Evolutionary conservation across 1,140 invertebrate genomes (phyloP).

Genomic region (Temnothorax curvispinosus): DNA sequence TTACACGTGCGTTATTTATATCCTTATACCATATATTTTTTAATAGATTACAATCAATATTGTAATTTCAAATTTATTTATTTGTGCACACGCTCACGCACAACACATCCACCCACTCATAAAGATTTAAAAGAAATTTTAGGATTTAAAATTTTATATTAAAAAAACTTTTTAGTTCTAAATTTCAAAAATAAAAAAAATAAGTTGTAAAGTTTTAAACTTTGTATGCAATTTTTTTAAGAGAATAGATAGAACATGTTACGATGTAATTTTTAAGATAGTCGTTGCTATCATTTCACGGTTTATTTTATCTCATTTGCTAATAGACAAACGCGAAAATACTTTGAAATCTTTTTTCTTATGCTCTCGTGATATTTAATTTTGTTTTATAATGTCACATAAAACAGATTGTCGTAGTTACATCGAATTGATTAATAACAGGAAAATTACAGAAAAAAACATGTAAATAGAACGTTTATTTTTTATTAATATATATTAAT

Average conservation of each 20-base stretch:
- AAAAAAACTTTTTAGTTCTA: background rate
- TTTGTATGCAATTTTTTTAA: background rate
- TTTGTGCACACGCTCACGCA: background rate
- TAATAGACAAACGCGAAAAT: background rate
- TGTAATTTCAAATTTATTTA: slow-evolving; percentile 1
- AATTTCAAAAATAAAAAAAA: background rate
- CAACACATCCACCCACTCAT: background rate
- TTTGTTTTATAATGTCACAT: background rate
- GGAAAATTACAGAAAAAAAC: background rate
- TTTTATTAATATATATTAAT: background rate
- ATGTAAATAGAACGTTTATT: background rate
- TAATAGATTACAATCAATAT: background rate
- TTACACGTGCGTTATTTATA: background rate
- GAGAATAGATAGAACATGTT: background rate
- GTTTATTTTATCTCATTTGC: background rate
- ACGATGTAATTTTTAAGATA: slow-evolving; percentile 21
- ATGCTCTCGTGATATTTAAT: background rate
- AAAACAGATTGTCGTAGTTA: background rate
- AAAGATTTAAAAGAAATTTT: slow-evolving; percentile 9
- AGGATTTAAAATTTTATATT: background rate
- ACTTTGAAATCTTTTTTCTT: slow-evolving; percentile 4
- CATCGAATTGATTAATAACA: background rate
- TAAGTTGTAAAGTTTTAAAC: background rate
- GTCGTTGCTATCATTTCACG: background rate
- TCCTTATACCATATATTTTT: background rate